Percentiles rank a stretch among this genome's conserved stretches.
Evolutionary conservation across 2,888 invertebrate species (phyloP).

Genomic region (Himalopsyche japonica): DNA sequence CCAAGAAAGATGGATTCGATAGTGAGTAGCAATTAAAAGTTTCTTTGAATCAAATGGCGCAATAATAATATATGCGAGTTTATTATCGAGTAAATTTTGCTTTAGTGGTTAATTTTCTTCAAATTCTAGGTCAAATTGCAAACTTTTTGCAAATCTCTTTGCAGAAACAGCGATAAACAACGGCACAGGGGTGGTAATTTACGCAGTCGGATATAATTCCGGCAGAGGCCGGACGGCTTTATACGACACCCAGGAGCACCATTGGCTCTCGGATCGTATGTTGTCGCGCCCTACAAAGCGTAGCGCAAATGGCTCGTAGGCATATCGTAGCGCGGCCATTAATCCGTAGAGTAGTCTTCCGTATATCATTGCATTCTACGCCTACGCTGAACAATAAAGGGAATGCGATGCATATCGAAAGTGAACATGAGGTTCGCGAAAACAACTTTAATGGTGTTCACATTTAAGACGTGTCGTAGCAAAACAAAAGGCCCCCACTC

Average conservation of each 20-base stretch:
- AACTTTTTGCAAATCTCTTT: background rate
- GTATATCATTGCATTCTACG: slow-evolving; percentile 23
- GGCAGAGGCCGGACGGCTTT: background rate
- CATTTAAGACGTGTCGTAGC: too few relatives aligned
- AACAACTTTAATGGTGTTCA: too few relatives aligned
- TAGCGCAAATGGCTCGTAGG: background rate
- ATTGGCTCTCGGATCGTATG: background rate
- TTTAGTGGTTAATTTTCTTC: background rate
- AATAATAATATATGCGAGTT: too few relatives aligned
- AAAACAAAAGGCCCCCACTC: too few relatives aligned
- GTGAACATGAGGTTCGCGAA: background rate
- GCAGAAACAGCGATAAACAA: background rate
- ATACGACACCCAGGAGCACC: background rate
- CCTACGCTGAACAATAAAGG: background rate
- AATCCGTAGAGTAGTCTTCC: slow-evolving; percentile 20
- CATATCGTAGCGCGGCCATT: slow-evolving; percentile 17
- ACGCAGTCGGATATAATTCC: background rate
- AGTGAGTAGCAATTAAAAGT: too few relatives aligned
- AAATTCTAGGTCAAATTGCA: background rate
- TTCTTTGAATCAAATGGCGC: too few relatives aligned
- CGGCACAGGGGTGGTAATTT: background rate
- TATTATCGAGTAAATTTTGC: too few relatives aligned
- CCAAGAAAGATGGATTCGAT: too few relatives aligned
- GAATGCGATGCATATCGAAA: background rate
- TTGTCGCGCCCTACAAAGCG: background rate